These are phyloP conservation scores for Aphidius gifuensis DNA, from an alignment of 1,140 invertebrate genomes.

Conservation along the genomic window DNA sequence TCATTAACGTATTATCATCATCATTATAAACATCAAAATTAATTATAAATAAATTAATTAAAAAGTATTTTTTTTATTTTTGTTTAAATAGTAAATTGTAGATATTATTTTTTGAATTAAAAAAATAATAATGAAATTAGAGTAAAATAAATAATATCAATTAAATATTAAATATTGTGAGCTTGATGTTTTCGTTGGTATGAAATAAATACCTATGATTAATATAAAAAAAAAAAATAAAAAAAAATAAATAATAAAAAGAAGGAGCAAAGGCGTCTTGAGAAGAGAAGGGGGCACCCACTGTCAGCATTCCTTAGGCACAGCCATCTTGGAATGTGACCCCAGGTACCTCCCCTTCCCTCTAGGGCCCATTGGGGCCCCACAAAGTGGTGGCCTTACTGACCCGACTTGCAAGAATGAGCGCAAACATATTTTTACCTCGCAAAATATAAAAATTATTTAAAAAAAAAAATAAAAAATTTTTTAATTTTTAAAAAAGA, in stretches of 20 bases:
- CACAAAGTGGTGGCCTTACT: conserved; percentile 15
- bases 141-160: background rate
- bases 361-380: conserved; percentile 40
- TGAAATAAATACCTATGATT: conserved; percentile 43
- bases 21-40: too few species aligned
- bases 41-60: too few species aligned
- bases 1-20: too few species aligned
- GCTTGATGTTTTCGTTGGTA: conserved; percentile 38
- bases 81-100: too few species aligned
- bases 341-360: conserved; percentile 40
- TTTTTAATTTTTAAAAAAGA: too few species aligned
- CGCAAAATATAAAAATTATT: too few species aligned
- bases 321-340: conserved; percentile 60
- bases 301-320: conserved; percentile 54
- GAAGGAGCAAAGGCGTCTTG: conserved; percentile 42
- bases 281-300: conserved; percentile 45
- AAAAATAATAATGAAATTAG: background rate
- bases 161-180: background rate
- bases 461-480: too few species aligned
- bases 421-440: too few species aligned
- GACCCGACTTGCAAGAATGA: too few species aligned
- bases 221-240: too few species aligned
- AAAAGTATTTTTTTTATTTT: too few species aligned
- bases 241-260: conserved; percentile 33
- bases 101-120: background rate